Evolutionary conservation across 2,888 invertebrate species (phyloP), one percentile per base, ranked within the genome.

Genomic region (Troilus luridus): DNA sequence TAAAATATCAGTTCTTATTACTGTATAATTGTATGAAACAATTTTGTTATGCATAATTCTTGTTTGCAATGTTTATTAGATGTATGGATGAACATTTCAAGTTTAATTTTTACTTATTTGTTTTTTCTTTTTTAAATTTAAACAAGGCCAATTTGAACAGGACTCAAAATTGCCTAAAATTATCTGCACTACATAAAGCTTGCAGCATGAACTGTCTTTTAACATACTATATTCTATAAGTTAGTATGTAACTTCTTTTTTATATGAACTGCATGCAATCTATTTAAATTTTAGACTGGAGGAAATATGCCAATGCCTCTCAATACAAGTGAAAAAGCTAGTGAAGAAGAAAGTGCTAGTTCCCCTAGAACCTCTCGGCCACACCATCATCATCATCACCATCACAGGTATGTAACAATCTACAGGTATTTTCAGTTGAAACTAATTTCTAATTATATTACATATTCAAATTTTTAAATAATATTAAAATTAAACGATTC

Each of bases 341-440:
- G 91, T 88, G 92, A 92, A 91, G 92, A 92, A 62, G 92, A 92
- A 56, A 91, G 91, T 58, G 92, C 91, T 9, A 94, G 88, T 58
- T 94, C 94, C 56, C 94, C 94, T 21, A 94, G 93, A 88, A 94
- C 94, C 91, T 93, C 93, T 81, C 94, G 94, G 19, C 94, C 94
- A 90, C 94, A 94, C 92, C 94, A 94, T 91, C 94, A 94, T 89
- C 94, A 94, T 89, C 94, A 94, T 92, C 94, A 94, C 88, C 94
- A 94, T 92, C 94, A 94, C 92, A 93, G 94, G 93, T 93, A 92
- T n/a, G 59, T 81, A 56, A 64, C 0, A 19, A 88, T 56, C 5
- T 17, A 17, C 5, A 17, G 14, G 6, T 58, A 54, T 88, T 54
- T 17, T 88, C 0, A 58, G 21, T 56, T 3, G 41, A 41, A 41